phyloP scores from a whole-genome alignment of 2,888 invertebrate genomes.

The Rambutsinella grinnellia region DNA sequence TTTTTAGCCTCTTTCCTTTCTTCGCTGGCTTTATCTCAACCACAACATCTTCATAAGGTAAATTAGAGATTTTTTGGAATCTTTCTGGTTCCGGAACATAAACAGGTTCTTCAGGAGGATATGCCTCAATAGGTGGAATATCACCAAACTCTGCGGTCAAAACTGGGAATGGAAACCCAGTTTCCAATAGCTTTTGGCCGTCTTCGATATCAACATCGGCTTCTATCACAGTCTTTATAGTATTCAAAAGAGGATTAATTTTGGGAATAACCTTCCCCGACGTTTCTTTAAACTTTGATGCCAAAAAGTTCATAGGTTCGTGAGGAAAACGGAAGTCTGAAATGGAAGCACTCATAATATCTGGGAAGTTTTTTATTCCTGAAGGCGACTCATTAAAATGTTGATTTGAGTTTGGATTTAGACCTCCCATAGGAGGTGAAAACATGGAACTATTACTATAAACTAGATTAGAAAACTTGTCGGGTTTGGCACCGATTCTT shows the following conservation, averaged over 20 bases:
- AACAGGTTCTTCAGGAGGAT: constrained; percentile 14
- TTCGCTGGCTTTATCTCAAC: constrained; percentile 74
- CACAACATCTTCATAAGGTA: constrained; percentile 79
- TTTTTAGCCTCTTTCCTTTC: constrained; percentile 58
- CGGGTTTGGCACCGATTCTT: constrained; percentile 82
- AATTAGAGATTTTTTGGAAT: constrained; percentile 76
- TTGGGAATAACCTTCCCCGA: constrained; percentile 50
- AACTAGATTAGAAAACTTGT: constrained; percentile 67
- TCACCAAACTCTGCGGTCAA: constrained; percentile 27
- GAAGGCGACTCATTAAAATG: constrained; percentile 1
- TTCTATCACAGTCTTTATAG: constrained; percentile 58
- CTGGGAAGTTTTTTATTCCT: constrained; percentile 35
- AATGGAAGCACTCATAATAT: constrained; percentile 54
- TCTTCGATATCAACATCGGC: constrained; percentile 57
- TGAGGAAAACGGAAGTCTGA: constrained; percentile 54
- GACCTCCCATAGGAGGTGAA: background rate
- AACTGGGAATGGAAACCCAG: constrained; percentile 30
- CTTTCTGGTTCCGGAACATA: constrained; percentile 41
- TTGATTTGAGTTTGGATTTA: constrained; percentile 15
- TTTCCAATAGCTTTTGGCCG: constrained; percentile 41
- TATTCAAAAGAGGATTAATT: constrained; percentile 37
- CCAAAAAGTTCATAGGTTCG: constrained; percentile 50
- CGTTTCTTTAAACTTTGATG: constrained; percentile 56
- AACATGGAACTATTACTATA: background rate
- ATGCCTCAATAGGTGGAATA: constrained; percentile 22